Percentiles rank a stretch among this genome's conserved stretches.
Conservation (phyloP, 1,140 invertebrate species). For the Zaprionus ornatus region DNA sequence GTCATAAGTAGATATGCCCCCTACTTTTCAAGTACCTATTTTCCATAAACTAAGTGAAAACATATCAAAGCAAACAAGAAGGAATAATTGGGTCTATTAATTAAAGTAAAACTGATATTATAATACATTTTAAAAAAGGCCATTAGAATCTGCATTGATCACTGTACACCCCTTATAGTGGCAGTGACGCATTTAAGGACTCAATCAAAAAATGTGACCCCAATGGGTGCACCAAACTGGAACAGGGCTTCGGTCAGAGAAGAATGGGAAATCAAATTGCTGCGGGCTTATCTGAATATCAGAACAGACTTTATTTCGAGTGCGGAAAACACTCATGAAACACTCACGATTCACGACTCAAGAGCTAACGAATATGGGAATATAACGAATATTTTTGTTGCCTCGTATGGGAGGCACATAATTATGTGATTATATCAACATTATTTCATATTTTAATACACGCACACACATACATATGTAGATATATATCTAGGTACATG, state of each 20-base stretch:
- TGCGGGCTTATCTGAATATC: not conserved
- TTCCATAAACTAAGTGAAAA: not conserved
- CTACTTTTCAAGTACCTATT: not conserved
- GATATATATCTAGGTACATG: not conserved
- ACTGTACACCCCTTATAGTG: not conserved
- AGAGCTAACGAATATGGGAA: conserved; percentile 1
- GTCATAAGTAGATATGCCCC: not conserved
- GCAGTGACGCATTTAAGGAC: not conserved
- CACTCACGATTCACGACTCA: not conserved
- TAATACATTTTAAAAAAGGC: too few relatives aligned
- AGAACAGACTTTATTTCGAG: conserved; percentile 1
- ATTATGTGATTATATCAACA: conserved; percentile 2
- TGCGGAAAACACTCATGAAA: not conserved
- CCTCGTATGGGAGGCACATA: conserved; percentile 15
- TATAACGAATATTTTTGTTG: conserved; percentile 2
- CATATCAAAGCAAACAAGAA: too few relatives aligned
- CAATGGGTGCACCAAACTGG: not conserved
- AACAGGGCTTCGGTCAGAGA: not conserved
- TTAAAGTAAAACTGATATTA: too few relatives aligned
- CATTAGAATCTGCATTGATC: not conserved
- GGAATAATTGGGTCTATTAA: too few relatives aligned
- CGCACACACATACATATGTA: not conserved
- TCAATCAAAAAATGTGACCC: not conserved
- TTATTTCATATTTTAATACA: not conserved
- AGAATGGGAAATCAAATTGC: not conserved